Evolutionary conservation across 2,113 vertebrate genomes (phyloP).

Genomic region (Rostratula benghalensis): DNA sequence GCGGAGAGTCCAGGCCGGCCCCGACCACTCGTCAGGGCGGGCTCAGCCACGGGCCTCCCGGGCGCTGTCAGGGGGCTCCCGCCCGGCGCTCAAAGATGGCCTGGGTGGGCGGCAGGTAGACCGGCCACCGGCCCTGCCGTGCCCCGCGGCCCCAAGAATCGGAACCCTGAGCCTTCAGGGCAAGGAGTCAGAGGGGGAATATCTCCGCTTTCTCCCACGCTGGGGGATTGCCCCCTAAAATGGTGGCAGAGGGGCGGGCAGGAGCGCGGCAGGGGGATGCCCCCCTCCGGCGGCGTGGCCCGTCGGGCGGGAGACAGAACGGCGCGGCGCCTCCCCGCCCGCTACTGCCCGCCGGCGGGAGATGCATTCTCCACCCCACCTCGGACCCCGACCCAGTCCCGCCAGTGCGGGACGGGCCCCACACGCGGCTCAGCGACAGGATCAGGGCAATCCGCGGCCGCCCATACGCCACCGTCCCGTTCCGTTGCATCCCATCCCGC

Average conservation of each 20-base stretch:
- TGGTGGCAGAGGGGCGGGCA: background rate
- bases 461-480: background rate
- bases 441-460: background rate
- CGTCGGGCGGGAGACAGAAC: background rate
- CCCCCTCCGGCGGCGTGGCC: background rate
- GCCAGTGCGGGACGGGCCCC: accelerated
- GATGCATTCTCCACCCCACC: too few relatives aligned
- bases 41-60: background rate
- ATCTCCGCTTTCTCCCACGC: accelerated
- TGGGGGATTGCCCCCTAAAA: background rate
- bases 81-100: background rate
- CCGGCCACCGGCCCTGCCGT: accelerated
- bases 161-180: accelerated
- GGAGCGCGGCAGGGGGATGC: background rate
- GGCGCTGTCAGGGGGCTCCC: background rate
- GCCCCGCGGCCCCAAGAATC: background rate
- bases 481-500: background rate
- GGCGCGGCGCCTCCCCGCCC: background rate
- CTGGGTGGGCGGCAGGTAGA: background rate
- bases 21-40: background rate
- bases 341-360: background rate
- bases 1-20: background rate
- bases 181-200: too few relatives aligned
- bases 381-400: background rate
- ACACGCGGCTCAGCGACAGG: background rate